Conservation (phyloP, 2,113 vertebrate species). For the Ancistrus triradiatus region DNA sequence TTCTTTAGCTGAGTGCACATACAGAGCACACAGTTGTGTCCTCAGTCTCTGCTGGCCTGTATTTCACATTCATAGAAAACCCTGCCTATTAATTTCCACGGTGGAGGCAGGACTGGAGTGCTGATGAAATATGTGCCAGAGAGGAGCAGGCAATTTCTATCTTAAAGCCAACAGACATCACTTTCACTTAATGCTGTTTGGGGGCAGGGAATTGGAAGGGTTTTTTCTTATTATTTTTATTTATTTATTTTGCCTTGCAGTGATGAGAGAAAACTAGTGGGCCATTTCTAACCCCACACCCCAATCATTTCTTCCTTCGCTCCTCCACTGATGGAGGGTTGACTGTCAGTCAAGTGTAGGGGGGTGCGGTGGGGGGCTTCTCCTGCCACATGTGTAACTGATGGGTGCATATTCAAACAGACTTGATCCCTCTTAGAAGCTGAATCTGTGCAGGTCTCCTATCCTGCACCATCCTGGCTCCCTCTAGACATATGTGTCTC, state of each 20-base stretch:
- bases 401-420: too few species aligned
- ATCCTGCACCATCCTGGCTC: too few species aligned
- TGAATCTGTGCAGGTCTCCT: too few species aligned
- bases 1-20: conserved; percentile 9
- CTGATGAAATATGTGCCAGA: conserved; percentile 68
- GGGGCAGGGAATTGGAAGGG: conserved; percentile 5
- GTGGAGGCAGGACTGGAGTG: conserved; percentile 56
- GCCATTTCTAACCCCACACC: conserved; percentile 18
- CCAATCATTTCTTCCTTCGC: conserved; percentile 15
- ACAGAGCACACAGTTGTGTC: conserved; percentile 10
- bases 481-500: too few species aligned
- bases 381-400: too few species aligned
- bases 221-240: conserved; percentile 5
- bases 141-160: conserved; percentile 62
- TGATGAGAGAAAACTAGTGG: conserved; percentile 20
- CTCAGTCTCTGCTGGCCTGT: conserved; percentile 49
- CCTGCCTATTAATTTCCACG: conserved; percentile 63
- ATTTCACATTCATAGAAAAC: conserved; percentile 75
- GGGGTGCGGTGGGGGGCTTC: too few species aligned
- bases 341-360: background rate
- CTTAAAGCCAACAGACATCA: conserved; percentile 65
- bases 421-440: too few species aligned
- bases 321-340: conserved; percentile 10
- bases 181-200: conserved; percentile 50
- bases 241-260: conserved; percentile 11